Evolutionary conservation across 2,888 invertebrate species (phyloP), one percentile per base, ranked within the genome.

Genomic region (Thera britannica): DNA sequence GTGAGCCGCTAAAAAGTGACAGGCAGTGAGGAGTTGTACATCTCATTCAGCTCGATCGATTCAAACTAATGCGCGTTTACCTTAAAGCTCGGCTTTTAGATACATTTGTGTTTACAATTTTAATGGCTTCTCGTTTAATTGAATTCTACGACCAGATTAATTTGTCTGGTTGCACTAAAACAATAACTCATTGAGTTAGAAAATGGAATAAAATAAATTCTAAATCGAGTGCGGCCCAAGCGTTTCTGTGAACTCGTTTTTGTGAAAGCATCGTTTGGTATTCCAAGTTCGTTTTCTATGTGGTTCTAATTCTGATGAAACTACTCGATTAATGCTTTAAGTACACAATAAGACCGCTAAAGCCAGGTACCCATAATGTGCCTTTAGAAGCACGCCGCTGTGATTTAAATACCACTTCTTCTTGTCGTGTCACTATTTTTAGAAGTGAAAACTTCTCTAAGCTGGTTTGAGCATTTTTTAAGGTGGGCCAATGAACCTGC

Each of bases 171-270:
- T 67, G 59, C 63, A 56, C 59, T 63, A 60, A 51, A 63, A 63
- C 56, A 67, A 63, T 62, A 66, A 51, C 74, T 77, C 76, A 75
- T 76, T 77, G 75, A 72, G 71, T 65, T 81, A 73, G 76, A 79
- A 79, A 81, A 81, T 78, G 62, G 72, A 68, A 51, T 70, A 73
- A 77, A 76, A 72, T 74, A 72, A 64, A 62, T 55, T 71, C 61
- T 58, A 58, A 58, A 61, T 58, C 51, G 57, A 64, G 44, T 46
- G 44, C 41, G 49, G 57, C 49, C 4, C 49, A 12, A 35, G 55
- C 60, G 52, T 34, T 58, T 58, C 58, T 51, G 63, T 52, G 67
- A n/a, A 11, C 9, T 55, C 48, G 58, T 64, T 58, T 35, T 52
- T 62, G 48, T 38, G 23, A 52, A 52, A 23, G 54, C 44, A 9